Conservation (phyloP, 2,888 invertebrate species). For the Oeneis ivallda region DNA sequence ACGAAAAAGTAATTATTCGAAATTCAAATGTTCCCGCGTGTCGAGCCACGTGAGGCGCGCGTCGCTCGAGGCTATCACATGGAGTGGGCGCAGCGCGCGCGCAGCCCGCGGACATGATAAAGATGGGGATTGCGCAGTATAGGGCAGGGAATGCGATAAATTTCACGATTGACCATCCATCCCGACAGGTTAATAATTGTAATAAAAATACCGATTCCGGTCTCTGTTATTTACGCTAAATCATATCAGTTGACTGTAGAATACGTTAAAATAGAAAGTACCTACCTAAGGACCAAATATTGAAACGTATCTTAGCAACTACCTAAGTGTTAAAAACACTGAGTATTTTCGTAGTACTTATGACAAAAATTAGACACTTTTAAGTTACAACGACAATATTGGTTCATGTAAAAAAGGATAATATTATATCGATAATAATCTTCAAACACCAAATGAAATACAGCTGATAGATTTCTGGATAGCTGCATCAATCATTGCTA, state of each 20-base stretch:
- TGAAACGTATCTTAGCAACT: too few species aligned
- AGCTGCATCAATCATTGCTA: too few species aligned
- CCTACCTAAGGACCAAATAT: too few species aligned
- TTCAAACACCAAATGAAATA: too few species aligned
- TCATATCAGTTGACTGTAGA: slow-evolving; percentile 4
- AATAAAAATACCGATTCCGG: background rate
- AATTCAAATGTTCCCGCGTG: slow-evolving; percentile 59
- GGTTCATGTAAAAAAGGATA: too few species aligned
- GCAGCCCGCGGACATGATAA: slow-evolving; percentile 63
- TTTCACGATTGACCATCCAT: slow-evolving; percentile 26
- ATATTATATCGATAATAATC: too few species aligned
- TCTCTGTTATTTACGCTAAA: slow-evolving; percentile 5
- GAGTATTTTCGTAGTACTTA: too few species aligned
- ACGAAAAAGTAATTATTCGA: slow-evolving; percentile 42
- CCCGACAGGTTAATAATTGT: slow-evolving; percentile 15
- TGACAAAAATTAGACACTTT: too few species aligned
- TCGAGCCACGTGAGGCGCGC: slow-evolving; percentile 63
- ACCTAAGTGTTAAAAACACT: too few species aligned
- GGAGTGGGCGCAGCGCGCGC: slow-evolving; percentile 63
- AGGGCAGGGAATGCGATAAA: slow-evolving; percentile 49
- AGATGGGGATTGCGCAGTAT: slow-evolving; percentile 64
- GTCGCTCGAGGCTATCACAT: slow-evolving; percentile 80
- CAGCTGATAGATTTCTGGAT: too few species aligned
- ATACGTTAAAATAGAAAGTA: background rate
- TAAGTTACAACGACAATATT: too few species aligned